Base-by-base conservation (phyloP, 2,797 vertebrate species). In the Distichodus sexfasciatus region DNA sequence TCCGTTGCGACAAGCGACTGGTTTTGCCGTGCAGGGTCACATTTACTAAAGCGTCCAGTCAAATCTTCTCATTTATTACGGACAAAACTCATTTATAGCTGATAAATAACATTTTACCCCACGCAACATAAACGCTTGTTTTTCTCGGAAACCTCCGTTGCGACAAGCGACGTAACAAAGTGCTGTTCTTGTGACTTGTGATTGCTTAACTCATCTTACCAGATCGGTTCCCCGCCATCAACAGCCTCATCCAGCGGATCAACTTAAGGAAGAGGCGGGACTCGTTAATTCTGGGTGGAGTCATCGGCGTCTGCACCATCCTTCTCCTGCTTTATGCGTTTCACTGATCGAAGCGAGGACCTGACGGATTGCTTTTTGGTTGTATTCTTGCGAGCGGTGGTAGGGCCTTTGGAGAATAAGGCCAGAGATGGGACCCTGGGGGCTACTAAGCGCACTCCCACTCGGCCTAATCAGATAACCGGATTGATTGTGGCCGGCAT, bases 181-280 rank as follows among this genome's bases (percentile, higher is more conserved):
- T n/a, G n/a, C n/a, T n/a, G 24, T 17, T 58, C n/a, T 8, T 28
- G 6, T 26, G 33, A 54, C 21, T 2, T 59, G 29, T 36, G 29
- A 15, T 47, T 83, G 76, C 76, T 87, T 88, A 82, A 89, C 84
- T 6, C 58, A 14, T 48, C 66, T 50, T 64, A 26, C 15, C 17
- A 97, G 96, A 99, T 82, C 94, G 94, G 36, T 99, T 99, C 78
- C 97, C 97, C 65, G 92, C 95, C 15, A 97, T 99, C 81, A 99
- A 98, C 89, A 97, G 88, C 83, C 94, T 99, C 80, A 96, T 99
- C 82, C 97, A 99, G 75, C 89, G 95, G 84, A 91, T 99, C 91
- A 99, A 98, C 90, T 89, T 99, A 24, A 91, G 96, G 47, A 99
- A 99, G 77, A 92, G 96, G 33, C 90, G 95, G 19, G 97, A 99